These are phyloP conservation scores for Macropus fuliginosus DNA, from an alignment of 2,797 vertebrate species.

Conservation along the genomic window DNA sequence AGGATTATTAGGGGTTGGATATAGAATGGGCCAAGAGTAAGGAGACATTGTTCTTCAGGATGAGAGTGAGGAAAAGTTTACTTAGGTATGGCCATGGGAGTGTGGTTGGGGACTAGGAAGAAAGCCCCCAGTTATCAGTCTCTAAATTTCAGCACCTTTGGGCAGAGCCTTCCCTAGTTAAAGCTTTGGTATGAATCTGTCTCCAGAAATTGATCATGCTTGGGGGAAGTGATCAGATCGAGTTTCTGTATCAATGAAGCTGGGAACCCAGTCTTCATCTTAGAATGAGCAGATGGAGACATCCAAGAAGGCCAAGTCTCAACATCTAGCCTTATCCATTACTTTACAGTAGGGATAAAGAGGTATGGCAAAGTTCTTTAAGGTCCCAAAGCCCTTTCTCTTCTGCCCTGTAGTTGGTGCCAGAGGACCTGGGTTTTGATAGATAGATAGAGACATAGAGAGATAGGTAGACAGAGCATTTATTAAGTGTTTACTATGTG, in stretches of 20 bases:
- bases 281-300: neutral
- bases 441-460: neutral
- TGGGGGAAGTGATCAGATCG: neutral
- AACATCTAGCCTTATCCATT: neutral
- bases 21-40: neutral
- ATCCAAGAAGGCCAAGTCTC: neutral
- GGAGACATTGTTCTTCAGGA: neutral
- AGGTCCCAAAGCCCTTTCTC: neutral
- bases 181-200: neutral
- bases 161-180: neutral
- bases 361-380: neutral
- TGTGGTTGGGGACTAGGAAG: neutral
- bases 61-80: neutral
- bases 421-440: neutral
- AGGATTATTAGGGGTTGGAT: neutral
- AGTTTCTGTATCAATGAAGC: neutral
- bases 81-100: neutral
- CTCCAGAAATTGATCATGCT: neutral
- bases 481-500: neutral
- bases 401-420: neutral
- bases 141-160: neutral
- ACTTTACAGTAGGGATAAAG: neutral
- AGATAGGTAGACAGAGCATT: neutral
- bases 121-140: neutral
- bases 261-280: neutral